phyloP scores from a whole-genome alignment of 1,140 invertebrate genomes.

The Drosophila navojoa region DNA sequence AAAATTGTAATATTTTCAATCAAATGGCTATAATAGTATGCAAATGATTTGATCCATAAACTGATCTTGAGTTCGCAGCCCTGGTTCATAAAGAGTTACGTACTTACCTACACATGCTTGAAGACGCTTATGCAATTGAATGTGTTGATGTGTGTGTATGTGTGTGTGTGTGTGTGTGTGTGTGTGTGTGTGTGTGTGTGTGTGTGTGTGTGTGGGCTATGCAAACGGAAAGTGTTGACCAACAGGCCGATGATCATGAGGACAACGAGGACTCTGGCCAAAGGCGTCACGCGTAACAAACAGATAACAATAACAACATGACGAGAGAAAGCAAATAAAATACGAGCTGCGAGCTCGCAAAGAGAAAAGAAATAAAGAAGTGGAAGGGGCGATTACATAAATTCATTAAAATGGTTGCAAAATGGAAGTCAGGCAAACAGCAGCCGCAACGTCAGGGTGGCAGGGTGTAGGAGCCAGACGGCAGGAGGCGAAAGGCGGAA shows the following conservation, averaged over 20 bases:
- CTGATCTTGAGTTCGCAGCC: too few relatives aligned
- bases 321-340: conserved; percentile 36
- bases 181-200: background rate
- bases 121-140: background rate
- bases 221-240: conserved; percentile 37
- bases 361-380: background rate
- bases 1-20: too few relatives aligned
- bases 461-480: background rate
- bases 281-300: conserved; percentile 33
- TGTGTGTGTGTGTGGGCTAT: conserved; percentile 6
- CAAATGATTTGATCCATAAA: too few relatives aligned
- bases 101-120: background rate
- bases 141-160: background rate
- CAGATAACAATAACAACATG: conserved; percentile 20
- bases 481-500: conserved; percentile 12
- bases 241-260: conserved; percentile 21
- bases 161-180: conserved; percentile 1
- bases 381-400: conserved; percentile 62
- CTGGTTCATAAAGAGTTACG: background rate
- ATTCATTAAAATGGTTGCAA: conserved; percentile 73
- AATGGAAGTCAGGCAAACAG: conserved; percentile 65
- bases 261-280: conserved; percentile 21
- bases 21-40: too few relatives aligned
- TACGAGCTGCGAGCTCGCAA: conserved; percentile 9
- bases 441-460: too few relatives aligned